Percentiles rank a stretch among this genome's conserved stretches.
These are phyloP conservation scores for Diphyllodes magnificus DNA, from an alignment of 2,113 vertebrate species.

Conservation along the genomic window DNA sequence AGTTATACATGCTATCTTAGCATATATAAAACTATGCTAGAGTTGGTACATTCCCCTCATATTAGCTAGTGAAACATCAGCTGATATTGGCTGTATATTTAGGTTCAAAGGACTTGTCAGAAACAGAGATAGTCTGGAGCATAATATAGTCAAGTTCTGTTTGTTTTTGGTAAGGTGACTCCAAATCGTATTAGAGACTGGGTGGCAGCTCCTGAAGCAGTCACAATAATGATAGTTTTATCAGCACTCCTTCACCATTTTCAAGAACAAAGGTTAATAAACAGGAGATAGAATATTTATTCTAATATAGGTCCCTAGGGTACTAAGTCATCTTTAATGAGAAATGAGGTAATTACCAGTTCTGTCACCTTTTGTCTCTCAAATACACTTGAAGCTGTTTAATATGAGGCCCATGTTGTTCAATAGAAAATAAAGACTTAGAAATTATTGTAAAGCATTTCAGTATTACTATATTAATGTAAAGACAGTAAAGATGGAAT, in stretches of 20 bases:
- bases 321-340: slow-evolving; percentile 49
- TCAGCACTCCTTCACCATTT: slow-evolving; percentile 39
- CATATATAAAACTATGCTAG: not conserved
- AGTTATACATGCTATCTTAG: not conserved
- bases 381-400: slow-evolving; percentile 43
- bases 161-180: slow-evolving; percentile 52
- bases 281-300: slow-evolving; percentile 50
- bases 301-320: slow-evolving; percentile 6
- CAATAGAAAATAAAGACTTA: not conserved
- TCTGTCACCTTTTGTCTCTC: slow-evolving; percentile 47
- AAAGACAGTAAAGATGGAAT: not conserved
- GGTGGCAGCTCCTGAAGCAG: slow-evolving; percentile 28
- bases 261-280: slow-evolving; percentile 53
- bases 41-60: not conserved
- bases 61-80: not conserved
- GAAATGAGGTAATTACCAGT: slow-evolving; percentile 57
- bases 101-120: not conserved
- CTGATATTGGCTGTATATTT: not conserved
- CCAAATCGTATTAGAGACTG: slow-evolving; percentile 40
- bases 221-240: not conserved
- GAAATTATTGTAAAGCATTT: not conserved
- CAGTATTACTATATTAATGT: not conserved
- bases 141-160: not conserved
- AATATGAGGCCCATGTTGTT: not conserved
- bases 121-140: not conserved